These are phyloP conservation scores for Biston stratarius DNA, from an alignment of 2,888 invertebrate species.

Conservation along the genomic window DNA sequence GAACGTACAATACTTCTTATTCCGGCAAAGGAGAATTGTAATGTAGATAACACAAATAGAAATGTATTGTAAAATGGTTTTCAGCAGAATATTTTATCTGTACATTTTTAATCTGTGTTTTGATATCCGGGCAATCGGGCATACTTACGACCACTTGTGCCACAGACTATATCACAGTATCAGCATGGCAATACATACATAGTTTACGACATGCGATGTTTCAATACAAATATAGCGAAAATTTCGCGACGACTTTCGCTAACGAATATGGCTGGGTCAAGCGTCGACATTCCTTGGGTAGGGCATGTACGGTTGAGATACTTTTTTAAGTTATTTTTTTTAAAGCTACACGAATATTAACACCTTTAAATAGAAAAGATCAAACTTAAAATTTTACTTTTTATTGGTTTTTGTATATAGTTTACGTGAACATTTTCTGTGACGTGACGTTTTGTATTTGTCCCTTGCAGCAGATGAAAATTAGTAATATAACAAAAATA, in stretches of 20 bases:
- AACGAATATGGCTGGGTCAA: slow-evolving; percentile 66
- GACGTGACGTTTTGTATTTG: too few relatives aligned
- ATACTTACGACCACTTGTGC: slow-evolving; percentile 22
- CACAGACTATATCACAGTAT: slow-evolving; percentile 13
- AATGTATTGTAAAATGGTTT: too few relatives aligned
- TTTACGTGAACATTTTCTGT: too few relatives aligned
- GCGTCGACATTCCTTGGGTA: slow-evolving; percentile 11
- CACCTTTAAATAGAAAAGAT: too few relatives aligned
- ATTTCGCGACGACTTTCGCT: slow-evolving; percentile 75
- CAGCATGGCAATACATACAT: slow-evolving; percentile 32
- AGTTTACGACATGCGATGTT: slow-evolving; percentile 64
- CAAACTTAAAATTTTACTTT: too few relatives aligned
- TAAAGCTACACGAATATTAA: background rate
- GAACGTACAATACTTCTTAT: too few relatives aligned
- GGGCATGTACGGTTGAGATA: background rate
- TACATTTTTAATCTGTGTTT: slow-evolving; percentile 5
- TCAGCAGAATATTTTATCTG: background rate
- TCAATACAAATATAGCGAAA: slow-evolving; percentile 71
- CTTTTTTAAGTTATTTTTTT: background rate
- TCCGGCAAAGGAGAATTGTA: too few relatives aligned
- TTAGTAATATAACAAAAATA: too few relatives aligned
- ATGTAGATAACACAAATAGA: too few relatives aligned
- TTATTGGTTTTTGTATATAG: too few relatives aligned
- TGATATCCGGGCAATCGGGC: background rate
- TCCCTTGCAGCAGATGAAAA: too few relatives aligned